These are phyloP conservation scores for Pristionchus exspectatus DNA, from an alignment of 2,888 invertebrate species.

Conservation along the genomic window DNA sequence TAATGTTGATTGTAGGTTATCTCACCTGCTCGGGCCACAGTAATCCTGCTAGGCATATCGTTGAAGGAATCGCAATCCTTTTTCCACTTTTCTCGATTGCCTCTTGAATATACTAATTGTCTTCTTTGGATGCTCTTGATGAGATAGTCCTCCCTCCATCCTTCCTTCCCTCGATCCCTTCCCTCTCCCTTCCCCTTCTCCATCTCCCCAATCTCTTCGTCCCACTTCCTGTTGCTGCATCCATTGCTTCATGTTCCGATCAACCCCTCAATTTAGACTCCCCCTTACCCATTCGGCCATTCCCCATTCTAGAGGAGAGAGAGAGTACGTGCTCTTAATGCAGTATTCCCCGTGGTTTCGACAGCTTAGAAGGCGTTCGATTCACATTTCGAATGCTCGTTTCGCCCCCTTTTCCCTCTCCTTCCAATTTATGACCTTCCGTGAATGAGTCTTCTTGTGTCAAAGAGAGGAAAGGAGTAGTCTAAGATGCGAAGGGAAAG, in stretches of 20 bases:
- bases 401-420: neutral
- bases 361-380: conserved; percentile 9
- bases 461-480: neutral
- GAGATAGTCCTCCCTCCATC: conserved; percentile 1
- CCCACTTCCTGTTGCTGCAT: conserved; percentile 6
- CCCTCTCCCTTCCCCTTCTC: neutral
- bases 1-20: neutral
- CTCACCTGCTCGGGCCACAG: neutral
- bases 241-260: conserved; percentile 55
- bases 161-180: neutral
- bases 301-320: neutral
- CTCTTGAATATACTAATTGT: neutral
- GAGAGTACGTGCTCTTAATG: neutral
- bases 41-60: neutral
- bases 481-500: neutral
- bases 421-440: conserved; percentile 30
- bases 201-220: neutral
- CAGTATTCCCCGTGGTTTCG: neutral
- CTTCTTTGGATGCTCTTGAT: neutral
- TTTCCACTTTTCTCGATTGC: neutral
- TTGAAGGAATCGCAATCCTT: neutral
- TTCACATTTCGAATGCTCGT: neutral
- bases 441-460: neutral
- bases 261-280: conserved; percentile 55
- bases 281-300: conserved; percentile 12